These are phyloP conservation scores for Macaria liturata DNA, from an alignment of 2,888 invertebrate species.

Conservation along the genomic window DNA sequence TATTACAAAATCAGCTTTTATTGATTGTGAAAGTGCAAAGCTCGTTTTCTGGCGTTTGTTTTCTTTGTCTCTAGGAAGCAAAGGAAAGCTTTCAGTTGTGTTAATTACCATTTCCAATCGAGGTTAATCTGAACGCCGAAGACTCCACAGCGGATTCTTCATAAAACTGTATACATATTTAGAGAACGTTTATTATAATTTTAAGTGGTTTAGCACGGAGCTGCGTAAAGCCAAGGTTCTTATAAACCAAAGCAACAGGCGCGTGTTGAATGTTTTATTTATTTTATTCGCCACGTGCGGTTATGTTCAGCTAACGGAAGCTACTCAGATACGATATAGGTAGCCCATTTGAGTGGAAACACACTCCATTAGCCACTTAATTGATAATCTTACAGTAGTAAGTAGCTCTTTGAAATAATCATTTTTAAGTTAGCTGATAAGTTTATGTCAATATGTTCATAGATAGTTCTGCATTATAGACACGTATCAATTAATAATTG, in stretches of 20 bases:
- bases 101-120: slow-evolving; percentile 15
- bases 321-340: slow-evolving; percentile 49
- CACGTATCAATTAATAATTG: too few relatives aligned
- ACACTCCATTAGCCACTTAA: slow-evolving; percentile 36
- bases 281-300: slow-evolving; percentile 65
- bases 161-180: slow-evolving; percentile 39
- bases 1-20: slow-evolving; percentile 24
- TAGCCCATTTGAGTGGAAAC: slow-evolving; percentile 45
- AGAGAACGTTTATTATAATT: slow-evolving; percentile 56
- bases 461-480: too few relatives aligned
- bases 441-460: too few relatives aligned
- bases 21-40: slow-evolving; percentile 21
- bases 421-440: too few relatives aligned
- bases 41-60: slow-evolving; percentile 12
- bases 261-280: slow-evolving; percentile 66
- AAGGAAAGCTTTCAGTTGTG: not conserved
- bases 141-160: slow-evolving; percentile 29
- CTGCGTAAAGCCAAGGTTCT: slow-evolving; percentile 57
- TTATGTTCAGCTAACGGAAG: slow-evolving; percentile 58
- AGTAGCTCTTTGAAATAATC: too few relatives aligned
- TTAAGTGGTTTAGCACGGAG: slow-evolving; percentile 51
- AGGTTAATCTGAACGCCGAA: slow-evolving; percentile 22
- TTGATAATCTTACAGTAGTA: slow-evolving; percentile 9
- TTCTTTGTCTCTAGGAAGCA: slow-evolving; percentile 9
- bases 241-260: slow-evolving; percentile 49